These are phyloP conservation scores for Nipponacmea schrenckii DNA, from an alignment of 2,888 invertebrate species.

Conservation along the genomic window DNA sequence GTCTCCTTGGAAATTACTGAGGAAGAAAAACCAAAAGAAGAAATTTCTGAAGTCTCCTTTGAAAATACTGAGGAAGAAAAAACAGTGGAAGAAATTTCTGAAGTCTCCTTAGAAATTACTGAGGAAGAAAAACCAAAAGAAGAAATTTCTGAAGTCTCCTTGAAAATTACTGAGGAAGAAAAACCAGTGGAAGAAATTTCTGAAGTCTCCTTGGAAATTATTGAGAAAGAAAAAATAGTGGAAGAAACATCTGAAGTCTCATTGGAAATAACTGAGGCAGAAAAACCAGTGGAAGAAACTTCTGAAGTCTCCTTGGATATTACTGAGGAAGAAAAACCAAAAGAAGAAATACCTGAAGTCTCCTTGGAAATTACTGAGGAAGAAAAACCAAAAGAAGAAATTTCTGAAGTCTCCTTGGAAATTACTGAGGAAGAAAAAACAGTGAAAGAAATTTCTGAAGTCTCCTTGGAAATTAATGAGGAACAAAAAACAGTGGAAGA, in stretches of 20 bases:
- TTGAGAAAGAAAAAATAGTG: neutral
- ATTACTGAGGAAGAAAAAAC: neutral
- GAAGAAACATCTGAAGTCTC: neutral
- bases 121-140: neutral
- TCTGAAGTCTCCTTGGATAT: neutral
- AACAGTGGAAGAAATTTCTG: neutral
- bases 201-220: neutral
- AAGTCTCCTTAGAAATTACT: neutral
- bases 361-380: neutral
- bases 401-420: neutral
- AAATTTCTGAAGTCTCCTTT: neutral
- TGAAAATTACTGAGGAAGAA: neutral
- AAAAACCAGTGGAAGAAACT: neutral
- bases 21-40: neutral
- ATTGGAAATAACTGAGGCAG: neutral
- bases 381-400: neutral
- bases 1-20: neutral
- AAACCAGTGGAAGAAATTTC: slow-evolving; percentile 1
- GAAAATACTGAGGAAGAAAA: neutral
- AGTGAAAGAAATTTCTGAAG: neutral
- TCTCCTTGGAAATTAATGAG: neutral
- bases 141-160: neutral
- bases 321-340: neutral
- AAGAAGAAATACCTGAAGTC: neutral
- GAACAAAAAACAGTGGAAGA: slow-evolving; percentile 10